phyloP scores from a whole-genome alignment of 2,797 vertebrate genomes.

The Sebastes paucispinis region DNA sequence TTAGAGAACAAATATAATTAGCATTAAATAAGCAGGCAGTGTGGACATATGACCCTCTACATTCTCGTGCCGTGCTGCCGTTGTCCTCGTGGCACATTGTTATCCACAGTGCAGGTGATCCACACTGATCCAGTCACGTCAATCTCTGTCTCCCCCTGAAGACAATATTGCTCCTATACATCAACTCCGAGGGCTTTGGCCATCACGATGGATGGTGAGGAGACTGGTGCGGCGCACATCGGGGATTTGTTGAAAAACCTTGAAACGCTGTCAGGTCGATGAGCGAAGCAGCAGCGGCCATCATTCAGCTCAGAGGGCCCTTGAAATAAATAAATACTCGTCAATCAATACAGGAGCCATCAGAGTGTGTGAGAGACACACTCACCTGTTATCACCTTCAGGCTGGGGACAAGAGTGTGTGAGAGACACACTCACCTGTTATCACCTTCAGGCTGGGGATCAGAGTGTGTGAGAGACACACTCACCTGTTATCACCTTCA shows the following conservation, averaged over 20 bases:
- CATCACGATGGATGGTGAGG: constrained; percentile 40
- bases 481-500: constrained; percentile 17
- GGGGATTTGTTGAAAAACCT: constrained; percentile 59
- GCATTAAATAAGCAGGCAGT: not conserved
- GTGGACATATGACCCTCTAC: not conserved
- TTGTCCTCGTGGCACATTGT: constrained; percentile 16
- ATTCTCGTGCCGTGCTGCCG: not conserved
- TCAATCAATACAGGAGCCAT: constrained; percentile 55
- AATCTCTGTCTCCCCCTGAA: constrained; percentile 49
- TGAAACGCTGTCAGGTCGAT: constrained; percentile 59
- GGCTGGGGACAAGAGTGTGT: constrained; percentile 7
- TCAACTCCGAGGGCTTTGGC: constrained; percentile 42
- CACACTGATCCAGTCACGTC: constrained; percentile 53
- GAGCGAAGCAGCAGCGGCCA: constrained; percentile 34
- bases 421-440: constrained; percentile 29
- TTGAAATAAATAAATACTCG: not conserved
- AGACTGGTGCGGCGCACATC: constrained; percentile 24
- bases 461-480: constrained; percentile 22
- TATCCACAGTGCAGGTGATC: constrained; percentile 49
- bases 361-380: constrained; percentile 24
- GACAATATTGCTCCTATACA: constrained; percentile 52
- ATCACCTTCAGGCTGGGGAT: not conserved
- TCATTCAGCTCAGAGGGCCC: constrained; percentile 47
- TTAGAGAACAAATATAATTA: not conserved
- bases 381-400: constrained; percentile 18